Conservation (phyloP, 2,113 vertebrate species). For the Grammomys surdaster region DNA sequence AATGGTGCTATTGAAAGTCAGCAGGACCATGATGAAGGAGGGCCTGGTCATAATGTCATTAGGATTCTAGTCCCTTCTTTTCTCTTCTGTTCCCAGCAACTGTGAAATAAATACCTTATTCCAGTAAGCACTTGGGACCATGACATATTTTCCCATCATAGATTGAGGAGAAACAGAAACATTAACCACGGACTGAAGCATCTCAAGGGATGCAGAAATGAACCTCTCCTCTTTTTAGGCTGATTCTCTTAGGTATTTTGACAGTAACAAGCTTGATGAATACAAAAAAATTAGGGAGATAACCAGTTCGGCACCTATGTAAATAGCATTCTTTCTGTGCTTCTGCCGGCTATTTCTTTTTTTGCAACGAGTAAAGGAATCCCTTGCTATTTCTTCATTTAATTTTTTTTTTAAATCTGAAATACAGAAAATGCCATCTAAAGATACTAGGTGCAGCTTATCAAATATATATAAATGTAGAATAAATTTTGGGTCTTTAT, state of each 20-base stretch:
- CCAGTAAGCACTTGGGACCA: neutral
- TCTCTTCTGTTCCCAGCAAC: neutral
- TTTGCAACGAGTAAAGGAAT: neutral
- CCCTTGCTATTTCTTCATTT: neutral
- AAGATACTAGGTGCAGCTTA: neutral
- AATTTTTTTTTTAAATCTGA: neutral
- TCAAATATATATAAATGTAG: neutral
- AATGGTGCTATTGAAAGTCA: neutral
- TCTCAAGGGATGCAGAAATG: too few relatives aligned
- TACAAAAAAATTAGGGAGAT: neutral
- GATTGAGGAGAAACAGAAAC: neutral
- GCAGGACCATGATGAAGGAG: neutral
- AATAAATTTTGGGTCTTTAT: neutral
- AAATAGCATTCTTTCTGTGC: neutral
- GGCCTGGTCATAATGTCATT: neutral
- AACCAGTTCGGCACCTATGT: neutral
- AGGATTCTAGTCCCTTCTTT: neutral
- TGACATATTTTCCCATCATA: neutral
- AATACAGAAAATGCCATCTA: neutral
- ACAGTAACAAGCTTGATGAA: neutral
- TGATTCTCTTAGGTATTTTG: neutral
- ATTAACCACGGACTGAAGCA: neutral
- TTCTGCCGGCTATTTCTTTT: neutral
- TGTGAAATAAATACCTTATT: neutral
- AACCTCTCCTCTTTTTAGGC: neutral